Percentiles rank a stretch among this genome's conserved stretches.
Evolutionary conservation across 2,797 vertebrate genomes (phyloP).

Genomic region (Synanceia verrucosa): DNA sequence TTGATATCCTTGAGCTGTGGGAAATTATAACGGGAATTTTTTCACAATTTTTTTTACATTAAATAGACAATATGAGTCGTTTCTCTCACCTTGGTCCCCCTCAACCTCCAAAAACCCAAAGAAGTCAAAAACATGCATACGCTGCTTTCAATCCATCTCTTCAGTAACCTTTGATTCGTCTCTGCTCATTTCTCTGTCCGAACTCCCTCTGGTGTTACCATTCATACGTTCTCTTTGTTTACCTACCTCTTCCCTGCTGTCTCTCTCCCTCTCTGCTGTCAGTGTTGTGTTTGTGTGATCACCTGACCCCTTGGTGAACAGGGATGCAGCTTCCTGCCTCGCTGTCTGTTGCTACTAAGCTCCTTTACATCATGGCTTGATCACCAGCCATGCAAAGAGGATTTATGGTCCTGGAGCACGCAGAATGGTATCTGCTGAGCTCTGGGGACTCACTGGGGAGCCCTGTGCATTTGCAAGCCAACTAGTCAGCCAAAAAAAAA

Average conservation of each 20-base stretch:
- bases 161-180: neutral
- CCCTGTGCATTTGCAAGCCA: constrained; percentile 51
- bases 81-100: too few relatives aligned
- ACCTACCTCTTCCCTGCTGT: constrained; percentile 16
- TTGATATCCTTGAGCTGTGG: neutral
- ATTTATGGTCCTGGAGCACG: constrained; percentile 76
- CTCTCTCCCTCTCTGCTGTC: constrained; percentile 29
- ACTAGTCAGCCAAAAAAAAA: constrained; percentile 41
- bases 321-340: constrained; percentile 55
- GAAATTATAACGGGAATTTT: neutral
- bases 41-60: neutral
- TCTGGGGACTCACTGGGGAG: constrained; percentile 58
- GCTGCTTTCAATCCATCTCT: neutral
- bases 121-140: constrained; percentile 13
- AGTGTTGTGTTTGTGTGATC: constrained; percentile 47
- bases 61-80: neutral
- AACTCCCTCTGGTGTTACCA: constrained; percentile 9
- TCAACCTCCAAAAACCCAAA: constrained; percentile 22
- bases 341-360: constrained; percentile 77
- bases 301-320: constrained; percentile 67
- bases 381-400: constrained; percentile 82
- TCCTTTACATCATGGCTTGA: constrained; percentile 81
- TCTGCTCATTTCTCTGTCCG: neutral
- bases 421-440: constrained; percentile 72
- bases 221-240: constrained; percentile 30